phyloP scores from a whole-genome alignment of 2,888 invertebrate genomes.

The Ichneumoninae sp. region DNA sequence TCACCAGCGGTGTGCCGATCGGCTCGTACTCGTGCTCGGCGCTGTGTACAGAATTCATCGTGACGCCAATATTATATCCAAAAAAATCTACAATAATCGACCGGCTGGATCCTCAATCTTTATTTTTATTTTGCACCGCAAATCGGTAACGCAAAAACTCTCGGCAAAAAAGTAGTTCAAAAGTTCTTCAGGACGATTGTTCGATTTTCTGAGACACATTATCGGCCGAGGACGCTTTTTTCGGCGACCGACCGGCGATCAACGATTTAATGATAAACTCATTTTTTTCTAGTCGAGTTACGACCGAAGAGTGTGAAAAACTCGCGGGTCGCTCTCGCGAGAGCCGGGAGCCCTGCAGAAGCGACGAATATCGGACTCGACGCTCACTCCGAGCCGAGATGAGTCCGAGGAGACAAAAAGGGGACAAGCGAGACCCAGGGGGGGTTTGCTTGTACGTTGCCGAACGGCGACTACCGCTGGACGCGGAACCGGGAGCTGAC shows the following conservation, averaged over 20 bases:
- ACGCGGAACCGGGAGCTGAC: slow-evolving; percentile 75
- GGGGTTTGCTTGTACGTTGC: slow-evolving; percentile 19
- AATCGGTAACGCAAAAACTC: background rate
- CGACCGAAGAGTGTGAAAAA: background rate
- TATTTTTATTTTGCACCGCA: background rate
- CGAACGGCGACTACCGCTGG: slow-evolving; percentile 31
- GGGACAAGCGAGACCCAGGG: slow-evolving; percentile 40
- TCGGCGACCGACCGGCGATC: background rate
- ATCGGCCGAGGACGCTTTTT: background rate
- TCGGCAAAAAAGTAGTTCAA: background rate
- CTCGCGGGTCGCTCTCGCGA: background rate
- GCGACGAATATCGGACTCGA: background rate
- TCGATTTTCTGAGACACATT: background rate
- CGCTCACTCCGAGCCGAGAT: background rate
- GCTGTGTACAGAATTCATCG: slow-evolving; percentile 86
- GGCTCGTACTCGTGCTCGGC: slow-evolving; percentile 96
- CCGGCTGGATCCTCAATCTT: background rate
- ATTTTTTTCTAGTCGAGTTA: slow-evolving; percentile 1
- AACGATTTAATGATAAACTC: background rate
- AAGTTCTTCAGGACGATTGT: too few relatives aligned
- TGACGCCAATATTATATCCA: slow-evolving; percentile 30
- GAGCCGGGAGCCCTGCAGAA: background rate
- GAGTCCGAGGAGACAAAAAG: slow-evolving; percentile 36
- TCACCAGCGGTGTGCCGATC: slow-evolving; percentile 89
- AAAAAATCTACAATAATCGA: background rate